Conservation (phyloP, 1,140 invertebrate genomes). For the Neodiprion pinetum region DNA sequence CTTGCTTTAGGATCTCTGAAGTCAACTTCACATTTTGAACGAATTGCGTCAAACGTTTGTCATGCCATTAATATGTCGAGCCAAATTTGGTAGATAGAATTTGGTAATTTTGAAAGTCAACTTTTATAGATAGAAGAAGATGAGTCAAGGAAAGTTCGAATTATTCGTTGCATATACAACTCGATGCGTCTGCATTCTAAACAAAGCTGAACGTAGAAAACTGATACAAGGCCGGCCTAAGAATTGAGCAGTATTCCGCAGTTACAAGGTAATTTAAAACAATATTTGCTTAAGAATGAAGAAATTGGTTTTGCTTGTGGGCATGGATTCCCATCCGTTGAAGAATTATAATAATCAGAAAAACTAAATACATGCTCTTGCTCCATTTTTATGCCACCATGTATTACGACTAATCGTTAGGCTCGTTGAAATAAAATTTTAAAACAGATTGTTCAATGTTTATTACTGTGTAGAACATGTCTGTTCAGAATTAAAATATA, state of each 20-base stretch:
- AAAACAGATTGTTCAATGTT: too few species aligned
- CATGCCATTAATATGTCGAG: too few species aligned
- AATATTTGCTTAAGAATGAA: background rate
- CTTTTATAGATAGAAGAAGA: slow-evolving; percentile 7
- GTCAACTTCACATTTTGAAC: too few species aligned
- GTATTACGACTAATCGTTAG: background rate
- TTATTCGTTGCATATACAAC: slow-evolving; percentile 2
- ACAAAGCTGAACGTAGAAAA: background rate
- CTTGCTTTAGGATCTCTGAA: background rate
- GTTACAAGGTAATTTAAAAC: background rate
- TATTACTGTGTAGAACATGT: too few species aligned
- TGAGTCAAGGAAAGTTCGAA: slow-evolving; percentile 2
- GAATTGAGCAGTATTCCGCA: slow-evolving; percentile 1
- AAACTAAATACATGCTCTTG: background rate
- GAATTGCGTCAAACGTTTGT: too few species aligned
- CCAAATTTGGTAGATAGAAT: background rate
- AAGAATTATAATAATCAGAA: background rate
- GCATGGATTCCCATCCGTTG: background rate
- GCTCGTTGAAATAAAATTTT: background rate
- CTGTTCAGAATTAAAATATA: too few species aligned
- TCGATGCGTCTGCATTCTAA: slow-evolving; percentile 5
- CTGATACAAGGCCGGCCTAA: background rate
- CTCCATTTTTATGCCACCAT: background rate
- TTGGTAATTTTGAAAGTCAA: background rate
- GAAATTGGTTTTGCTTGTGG: background rate